These are phyloP conservation scores for Cyphomyrmex costatus DNA, from an alignment of 1,140 invertebrate species.

Conservation along the genomic window DNA sequence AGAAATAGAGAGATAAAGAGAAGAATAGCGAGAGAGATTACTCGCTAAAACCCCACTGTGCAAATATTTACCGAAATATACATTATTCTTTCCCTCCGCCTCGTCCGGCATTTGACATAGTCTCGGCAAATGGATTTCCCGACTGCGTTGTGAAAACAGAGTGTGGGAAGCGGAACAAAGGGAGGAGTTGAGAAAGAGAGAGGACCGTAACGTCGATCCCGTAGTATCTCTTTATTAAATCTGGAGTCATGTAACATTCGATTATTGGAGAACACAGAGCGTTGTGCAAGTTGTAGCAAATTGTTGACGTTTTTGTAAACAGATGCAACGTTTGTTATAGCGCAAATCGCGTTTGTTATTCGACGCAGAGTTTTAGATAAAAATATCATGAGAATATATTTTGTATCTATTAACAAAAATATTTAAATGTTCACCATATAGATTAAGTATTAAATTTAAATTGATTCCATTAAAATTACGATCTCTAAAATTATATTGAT, in stretches of 20 bases:
- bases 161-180: neutral
- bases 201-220: neutral
- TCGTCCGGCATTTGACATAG: constrained; percentile 41
- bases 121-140: constrained; percentile 18
- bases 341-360: constrained; percentile 16
- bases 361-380: neutral
- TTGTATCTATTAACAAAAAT: neutral
- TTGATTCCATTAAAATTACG: neutral
- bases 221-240: constrained; percentile 32
- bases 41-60: constrained; percentile 31
- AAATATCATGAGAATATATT: neutral
- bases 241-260: neutral
- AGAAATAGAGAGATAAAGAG: constrained; percentile 4
- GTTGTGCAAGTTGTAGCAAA: constrained; percentile 2
- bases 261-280: neutral
- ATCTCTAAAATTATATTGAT: constrained; percentile 13
- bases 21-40: neutral
- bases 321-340: constrained; percentile 30
- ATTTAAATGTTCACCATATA: neutral
- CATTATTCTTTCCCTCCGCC: constrained; percentile 36
- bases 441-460: constrained; percentile 11
- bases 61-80: constrained; percentile 66
- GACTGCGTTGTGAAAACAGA: constrained; percentile 41
- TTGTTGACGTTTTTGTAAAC: constrained; percentile 27
- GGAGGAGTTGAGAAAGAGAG: neutral